Base-by-base conservation (phyloP, 2,797 vertebrate species). In the Microchirus variegatus region DNA sequence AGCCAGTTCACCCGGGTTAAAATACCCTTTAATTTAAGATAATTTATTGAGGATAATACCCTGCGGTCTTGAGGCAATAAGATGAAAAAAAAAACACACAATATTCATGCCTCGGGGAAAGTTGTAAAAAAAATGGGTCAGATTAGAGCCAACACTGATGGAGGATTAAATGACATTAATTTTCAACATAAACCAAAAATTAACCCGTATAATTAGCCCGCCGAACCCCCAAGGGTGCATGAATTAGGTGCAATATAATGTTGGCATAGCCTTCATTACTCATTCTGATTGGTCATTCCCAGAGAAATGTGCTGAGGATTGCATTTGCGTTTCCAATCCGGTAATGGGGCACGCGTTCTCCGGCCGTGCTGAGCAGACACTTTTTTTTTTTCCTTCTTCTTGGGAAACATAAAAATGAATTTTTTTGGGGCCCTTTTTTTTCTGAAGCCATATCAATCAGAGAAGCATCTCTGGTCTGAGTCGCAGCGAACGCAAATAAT, bases 221-320 rank as follows among this genome's bases (percentile, higher is more conserved):
- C 37, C 2, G 11, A 7, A 51, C 22, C 2, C 11, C 50, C 10
- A 44, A n/a, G 67, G 63, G 49, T 63, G 80, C 66, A 63, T 80
- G 78, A 82, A 78, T 83, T 82, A 77, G 77, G 61, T 75, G 66
- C 78, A 76, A 85, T 80, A 74, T 75, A 75, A 81, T 63, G 69
- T 80, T 56, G 73, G 59, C 63, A 2, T 53, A 13, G 76, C 63
- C 77, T 79, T 83, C 88, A 87, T 90, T 86, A 88, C 75, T 89
- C 85, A 85, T 83, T 82, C 67, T 86, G 86, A 89, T 78, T 63
- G 85, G 83, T 86, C 87, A 90, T 92, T 90, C 84, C 77, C 63
- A 77, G 73, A 50, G 80, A 43, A 84, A 90, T 82, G 70, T 85
- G 87, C 87, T 87, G 89, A 90, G 76, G 70, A 67, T 35, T 40